Evolutionary conservation across 2,113 vertebrate genomes (phyloP).

Genomic region (Aplodontia rufa): DNA sequence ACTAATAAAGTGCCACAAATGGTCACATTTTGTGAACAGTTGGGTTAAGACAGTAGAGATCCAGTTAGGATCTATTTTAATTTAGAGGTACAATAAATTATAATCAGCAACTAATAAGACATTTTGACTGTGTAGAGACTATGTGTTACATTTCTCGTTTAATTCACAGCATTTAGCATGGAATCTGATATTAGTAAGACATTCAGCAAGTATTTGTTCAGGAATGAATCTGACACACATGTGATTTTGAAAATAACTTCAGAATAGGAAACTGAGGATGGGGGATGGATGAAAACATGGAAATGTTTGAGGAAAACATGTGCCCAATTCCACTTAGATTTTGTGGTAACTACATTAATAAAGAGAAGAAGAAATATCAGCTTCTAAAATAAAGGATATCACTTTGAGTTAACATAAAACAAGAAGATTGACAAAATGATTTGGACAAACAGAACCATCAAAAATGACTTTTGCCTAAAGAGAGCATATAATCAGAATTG

Average conservation of each 20-base stretch:
- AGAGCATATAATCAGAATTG: background rate
- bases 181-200: background rate
- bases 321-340: background rate
- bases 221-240: background rate
- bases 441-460: background rate
- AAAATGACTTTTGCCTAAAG: background rate
- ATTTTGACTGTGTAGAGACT: background rate
- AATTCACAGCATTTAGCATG: background rate
- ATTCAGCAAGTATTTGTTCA: background rate
- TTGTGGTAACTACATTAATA: background rate
- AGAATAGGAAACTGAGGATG: background rate
- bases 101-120: background rate
- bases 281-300: background rate
- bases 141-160: background rate
- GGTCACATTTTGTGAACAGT: background rate
- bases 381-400: background rate
- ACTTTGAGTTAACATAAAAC: background rate
- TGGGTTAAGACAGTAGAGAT: background rate
- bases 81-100: background rate
- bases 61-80: background rate
- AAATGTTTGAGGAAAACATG: background rate
- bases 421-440: background rate
- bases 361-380: background rate
- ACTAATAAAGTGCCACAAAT: background rate
- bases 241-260: background rate